Conservation (phyloP, 1,140 invertebrate genomes). For the Cydia fagiglandana region DNA sequence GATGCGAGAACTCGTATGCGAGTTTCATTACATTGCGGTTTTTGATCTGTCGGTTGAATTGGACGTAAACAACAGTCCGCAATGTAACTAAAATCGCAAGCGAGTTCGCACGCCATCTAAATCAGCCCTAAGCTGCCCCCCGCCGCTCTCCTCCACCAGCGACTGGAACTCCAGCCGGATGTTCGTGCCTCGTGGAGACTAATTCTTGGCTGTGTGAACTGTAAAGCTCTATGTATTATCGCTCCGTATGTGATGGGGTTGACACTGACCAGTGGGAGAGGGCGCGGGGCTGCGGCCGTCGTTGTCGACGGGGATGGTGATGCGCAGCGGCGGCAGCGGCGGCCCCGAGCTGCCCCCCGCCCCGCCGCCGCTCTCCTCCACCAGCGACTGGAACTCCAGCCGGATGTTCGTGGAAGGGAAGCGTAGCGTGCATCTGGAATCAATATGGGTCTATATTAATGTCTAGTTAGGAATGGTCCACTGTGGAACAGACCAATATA, state of each 20-base stretch:
- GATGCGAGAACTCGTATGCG: too few relatives aligned
- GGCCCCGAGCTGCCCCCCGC: constrained; percentile 59
- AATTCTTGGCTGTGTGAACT: too few relatives aligned
- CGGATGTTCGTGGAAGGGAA: constrained; percentile 99
- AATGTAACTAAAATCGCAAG: too few relatives aligned
- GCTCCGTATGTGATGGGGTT: too few relatives aligned
- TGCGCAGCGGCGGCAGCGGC: constrained; percentile 87
- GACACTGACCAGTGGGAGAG: constrained; percentile 86
- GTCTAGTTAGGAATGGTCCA: too few relatives aligned
- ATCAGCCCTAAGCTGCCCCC: constrained; percentile 53
- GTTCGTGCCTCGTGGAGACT: too few relatives aligned
- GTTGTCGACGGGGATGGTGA: constrained; percentile 91
- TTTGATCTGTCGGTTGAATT: too few relatives aligned
- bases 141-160: constrained; percentile 85
- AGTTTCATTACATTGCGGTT: too few relatives aligned
- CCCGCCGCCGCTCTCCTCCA: constrained; percentile 81
- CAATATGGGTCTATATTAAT: constrained; percentile 31
- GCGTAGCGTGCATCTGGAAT: constrained; percentile 93
- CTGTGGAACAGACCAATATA: too few relatives aligned
- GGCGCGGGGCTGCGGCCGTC: constrained; percentile 93
- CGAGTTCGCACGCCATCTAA: too few relatives aligned
- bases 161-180: constrained; percentile 97
- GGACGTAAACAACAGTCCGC: too few relatives aligned
- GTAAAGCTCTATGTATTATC: too few relatives aligned
- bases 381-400: constrained; percentile 94